Percentiles rank a stretch among this genome's conserved stretches.
Conservation (phyloP, 2,113 vertebrate genomes). For the Lophura nycthemera region DNA sequence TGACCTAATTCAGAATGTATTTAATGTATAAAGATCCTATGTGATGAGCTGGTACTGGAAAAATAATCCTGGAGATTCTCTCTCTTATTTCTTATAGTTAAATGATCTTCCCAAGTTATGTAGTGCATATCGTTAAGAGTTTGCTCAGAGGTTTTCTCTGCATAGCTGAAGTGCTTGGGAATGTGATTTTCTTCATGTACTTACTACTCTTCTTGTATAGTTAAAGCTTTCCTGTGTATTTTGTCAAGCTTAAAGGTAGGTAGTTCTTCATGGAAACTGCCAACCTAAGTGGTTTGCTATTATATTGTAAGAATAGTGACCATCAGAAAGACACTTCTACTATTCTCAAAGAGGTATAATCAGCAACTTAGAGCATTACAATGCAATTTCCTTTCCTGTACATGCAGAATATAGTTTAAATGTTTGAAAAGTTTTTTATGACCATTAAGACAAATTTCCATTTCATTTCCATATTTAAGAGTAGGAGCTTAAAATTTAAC, state of each 20-base stretch:
- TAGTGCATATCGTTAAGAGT: background rate
- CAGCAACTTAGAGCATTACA: background rate
- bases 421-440: background rate
- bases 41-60: background rate
- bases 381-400: background rate
- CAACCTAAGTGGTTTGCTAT: background rate
- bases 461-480: background rate
- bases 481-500: background rate
- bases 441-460: background rate
- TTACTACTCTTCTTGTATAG: background rate
- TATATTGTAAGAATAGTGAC: background rate
- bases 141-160: background rate
- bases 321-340: background rate
- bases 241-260: background rate
- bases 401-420: background rate
- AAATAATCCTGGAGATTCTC: background rate
- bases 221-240: background rate
- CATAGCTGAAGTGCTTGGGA: background rate
- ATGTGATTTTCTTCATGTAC: background rate
- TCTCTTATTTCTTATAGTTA: background rate
- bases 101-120: background rate
- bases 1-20: background rate
- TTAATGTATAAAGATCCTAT: background rate
- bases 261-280: background rate
- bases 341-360: background rate